Percentiles rank a stretch among this genome's conserved stretches.
Evolutionary conservation across 2,797 vertebrate species (phyloP).

Genomic region (Epinephelus awoara): DNA sequence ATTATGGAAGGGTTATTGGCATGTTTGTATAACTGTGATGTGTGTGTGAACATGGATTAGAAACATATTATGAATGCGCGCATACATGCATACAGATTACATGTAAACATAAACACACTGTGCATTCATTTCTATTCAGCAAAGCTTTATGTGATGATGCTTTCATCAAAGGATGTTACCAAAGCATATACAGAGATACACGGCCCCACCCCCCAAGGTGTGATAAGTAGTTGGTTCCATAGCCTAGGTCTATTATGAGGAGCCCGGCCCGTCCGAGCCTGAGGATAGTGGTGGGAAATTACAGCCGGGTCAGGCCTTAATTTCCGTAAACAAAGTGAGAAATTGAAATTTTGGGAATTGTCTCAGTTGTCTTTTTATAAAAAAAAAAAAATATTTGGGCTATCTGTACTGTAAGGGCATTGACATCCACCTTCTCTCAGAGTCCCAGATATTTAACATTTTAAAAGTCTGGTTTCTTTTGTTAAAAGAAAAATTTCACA

Average conservation of each 20-base stretch:
- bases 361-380: too few relatives aligned
- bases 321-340: too few relatives aligned
- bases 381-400: neutral
- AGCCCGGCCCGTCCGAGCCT: too few relatives aligned
- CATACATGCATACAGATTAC: conserved; percentile 4
- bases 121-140: neutral
- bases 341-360: too few relatives aligned
- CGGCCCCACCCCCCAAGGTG: too few relatives aligned
- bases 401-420: neutral
- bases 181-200: too few relatives aligned
- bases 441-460: neutral
- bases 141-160: neutral
- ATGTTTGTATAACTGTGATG: conserved; percentile 20
- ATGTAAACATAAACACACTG: neutral
- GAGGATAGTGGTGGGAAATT: too few relatives aligned
- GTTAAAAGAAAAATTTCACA: neutral
- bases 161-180: neutral
- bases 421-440: too few relatives aligned
- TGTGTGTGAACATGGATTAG: conserved; percentile 31
- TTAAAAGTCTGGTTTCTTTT: conserved; percentile 1
- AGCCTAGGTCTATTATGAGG: too few relatives aligned
- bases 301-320: too few relatives aligned
- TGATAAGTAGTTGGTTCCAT: too few relatives aligned
- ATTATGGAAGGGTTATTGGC: conserved; percentile 13
- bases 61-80: conserved; percentile 5